Base-by-base conservation (phyloP, 2,888 invertebrate species). In the Lissocephala sabroskyi region DNA sequence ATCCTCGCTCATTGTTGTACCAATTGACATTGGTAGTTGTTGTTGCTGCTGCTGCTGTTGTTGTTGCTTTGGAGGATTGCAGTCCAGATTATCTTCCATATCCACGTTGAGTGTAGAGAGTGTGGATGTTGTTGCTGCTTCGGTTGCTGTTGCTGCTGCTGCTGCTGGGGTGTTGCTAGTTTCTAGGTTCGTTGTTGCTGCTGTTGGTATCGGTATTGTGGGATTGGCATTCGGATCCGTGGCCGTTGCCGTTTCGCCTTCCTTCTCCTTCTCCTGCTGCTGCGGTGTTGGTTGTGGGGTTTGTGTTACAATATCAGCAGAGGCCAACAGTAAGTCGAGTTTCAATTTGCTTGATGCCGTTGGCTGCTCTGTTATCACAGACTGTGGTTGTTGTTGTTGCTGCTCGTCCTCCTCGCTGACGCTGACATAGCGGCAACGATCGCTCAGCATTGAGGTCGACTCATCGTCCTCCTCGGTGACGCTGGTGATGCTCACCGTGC, bases 281-380 rank as follows among this genome's bases (percentile, higher is more conserved):
- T 49, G 52, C 44, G 37, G 59, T 58, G 55, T 51, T 59, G 53
- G 64, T 63, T 52, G 64, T 59, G 50, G 28, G 51, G 59, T 53
- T 63, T 66, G 65, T 59, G 59, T 63, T 49, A 60, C 62, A 62
- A 70, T 64, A 63, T 79, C 74, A 64, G 75, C 76, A 74, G 79
- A 77, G 68, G 73, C 78, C 79, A 80, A 76, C 67, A 80, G 65
- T 68, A 79, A 62, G 58, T 81, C 76, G 61, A 79, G 61, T 58
- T 79, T 71, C 32, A 80, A 62, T 62, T 81, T 81, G 56, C 66
- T 78, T 51, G 82, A 79, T 63, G 81, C 74, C 62, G 82, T 82
- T 79, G 82, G 83, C 75, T 83, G 82, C 76, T 82, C 83, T 74
- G 82, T 82, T 82, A 82, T 82, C 82, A 82, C 82, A 82, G 82